phyloP scores from a whole-genome alignment of 1,140 invertebrate species.

The Euwallacea fornicatus region DNA sequence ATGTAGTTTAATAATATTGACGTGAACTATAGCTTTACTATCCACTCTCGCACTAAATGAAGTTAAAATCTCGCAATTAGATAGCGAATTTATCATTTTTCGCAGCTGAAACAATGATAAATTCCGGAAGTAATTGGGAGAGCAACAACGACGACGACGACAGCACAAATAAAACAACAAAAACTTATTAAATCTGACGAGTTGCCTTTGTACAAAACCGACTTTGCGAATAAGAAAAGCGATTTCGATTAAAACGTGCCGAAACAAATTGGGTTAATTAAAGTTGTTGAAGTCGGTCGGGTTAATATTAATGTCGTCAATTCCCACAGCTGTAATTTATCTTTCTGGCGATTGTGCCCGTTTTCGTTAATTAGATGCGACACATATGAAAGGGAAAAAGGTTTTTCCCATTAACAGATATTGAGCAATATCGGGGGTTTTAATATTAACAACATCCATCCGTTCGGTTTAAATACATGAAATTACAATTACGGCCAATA shows the following conservation, averaged over 20 bases:
- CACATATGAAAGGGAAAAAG: background rate
- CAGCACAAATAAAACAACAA: background rate
- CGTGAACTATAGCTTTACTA: background rate
- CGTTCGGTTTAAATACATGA: background rate
- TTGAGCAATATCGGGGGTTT: background rate
- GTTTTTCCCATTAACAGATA: background rate
- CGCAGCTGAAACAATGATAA: background rate
- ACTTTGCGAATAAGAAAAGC: background rate
- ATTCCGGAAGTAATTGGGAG: too few relatives aligned
- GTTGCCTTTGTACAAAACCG: background rate
- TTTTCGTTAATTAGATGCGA: constrained; percentile 1
- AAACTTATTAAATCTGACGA: constrained; percentile 4
- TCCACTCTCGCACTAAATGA: background rate
- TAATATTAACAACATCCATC: background rate
- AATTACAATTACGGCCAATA: too few relatives aligned
- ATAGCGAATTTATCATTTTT: background rate
- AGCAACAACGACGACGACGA: background rate
- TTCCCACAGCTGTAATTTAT: background rate
- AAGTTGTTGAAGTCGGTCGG: background rate
- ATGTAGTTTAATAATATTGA: background rate
- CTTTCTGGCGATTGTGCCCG: background rate
- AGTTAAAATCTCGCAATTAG: background rate
- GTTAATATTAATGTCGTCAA: constrained; percentile 7
- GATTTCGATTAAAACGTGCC: constrained; percentile 5
- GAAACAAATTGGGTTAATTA: constrained; percentile 4